phyloP scores from a whole-genome alignment of 2,797 vertebrate genomes.

The Champsocephalus esox region DNA sequence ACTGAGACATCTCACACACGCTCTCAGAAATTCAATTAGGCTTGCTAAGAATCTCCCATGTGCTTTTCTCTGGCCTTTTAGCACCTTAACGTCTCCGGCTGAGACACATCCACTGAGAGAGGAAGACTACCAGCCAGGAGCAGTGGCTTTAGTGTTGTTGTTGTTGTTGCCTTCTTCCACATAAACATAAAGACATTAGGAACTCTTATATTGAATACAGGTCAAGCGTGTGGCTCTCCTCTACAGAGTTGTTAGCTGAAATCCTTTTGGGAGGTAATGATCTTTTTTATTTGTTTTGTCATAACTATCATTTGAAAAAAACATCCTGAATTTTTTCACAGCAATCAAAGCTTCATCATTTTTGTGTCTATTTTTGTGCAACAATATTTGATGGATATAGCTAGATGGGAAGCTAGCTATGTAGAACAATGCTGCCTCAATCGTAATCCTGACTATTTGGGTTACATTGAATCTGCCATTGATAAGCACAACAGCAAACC shows the following conservation, averaged over 20 bases:
- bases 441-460: too few relatives aligned
- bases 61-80: constrained; percentile 50
- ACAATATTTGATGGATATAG: background rate
- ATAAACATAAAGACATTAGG: background rate
- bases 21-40: constrained; percentile 47
- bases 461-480: too few relatives aligned
- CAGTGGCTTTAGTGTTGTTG: background rate
- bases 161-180: background rate
- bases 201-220: background rate
- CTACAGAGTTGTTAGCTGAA: background rate
- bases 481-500: background rate
- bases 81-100: constrained; percentile 24
- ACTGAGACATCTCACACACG: constrained; percentile 33
- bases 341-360: background rate
- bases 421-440: too few relatives aligned
- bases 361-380: background rate
- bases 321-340: background rate
- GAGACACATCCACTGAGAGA: background rate
- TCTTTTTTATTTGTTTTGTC: too few relatives aligned
- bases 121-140: background rate
- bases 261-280: background rate
- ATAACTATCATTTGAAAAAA: background rate
- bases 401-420: background rate
- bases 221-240: background rate
- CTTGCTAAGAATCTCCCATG: constrained; percentile 27